Evolutionary conservation across 1,140 invertebrate genomes (phyloP).

Genomic region (Brachionus angularis): DNA sequence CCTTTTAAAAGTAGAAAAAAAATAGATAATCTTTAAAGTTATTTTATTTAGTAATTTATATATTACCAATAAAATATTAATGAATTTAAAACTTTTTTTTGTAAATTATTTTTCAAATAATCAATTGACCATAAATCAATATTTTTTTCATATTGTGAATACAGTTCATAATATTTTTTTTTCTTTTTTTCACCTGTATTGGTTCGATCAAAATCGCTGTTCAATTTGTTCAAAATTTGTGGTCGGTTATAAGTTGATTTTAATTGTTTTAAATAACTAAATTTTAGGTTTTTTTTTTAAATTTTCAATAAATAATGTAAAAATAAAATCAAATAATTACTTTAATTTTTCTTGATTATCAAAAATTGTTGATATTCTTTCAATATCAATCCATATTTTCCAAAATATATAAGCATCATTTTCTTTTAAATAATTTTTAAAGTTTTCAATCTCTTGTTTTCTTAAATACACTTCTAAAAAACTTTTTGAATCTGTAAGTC

Average conservation of each 20-base stretch:
- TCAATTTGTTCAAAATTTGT: conserved; percentile 2
- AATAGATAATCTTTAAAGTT: too few relatives aligned
- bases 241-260: conserved; percentile 27
- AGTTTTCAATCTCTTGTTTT: conserved; percentile 32
- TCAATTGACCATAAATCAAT: conserved; percentile 31
- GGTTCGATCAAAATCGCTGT: conserved; percentile 8
- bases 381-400: conserved; percentile 35
- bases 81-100: conserved; percentile 21
- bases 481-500: conserved; percentile 34
- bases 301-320: too few relatives aligned
- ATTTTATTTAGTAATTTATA: too few relatives aligned
- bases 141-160: conserved; percentile 32
- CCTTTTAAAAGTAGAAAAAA: too few relatives aligned
- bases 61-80: conserved; percentile 28
- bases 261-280: conserved; percentile 23
- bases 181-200: conserved; percentile 4
- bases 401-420: conserved; percentile 31
- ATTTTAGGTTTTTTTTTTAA: too few relatives aligned
- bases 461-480: conserved; percentile 19
- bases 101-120: neutral
- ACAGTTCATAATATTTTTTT: conserved; percentile 28
- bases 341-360: neutral
- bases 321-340: neutral
- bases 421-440: conserved; percentile 38
- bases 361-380: conserved; percentile 2